Evolutionary conservation across 1,140 invertebrate species (phyloP), one percentile per base, ranked within the genome.

Genomic region (Gonatopus flavifemur): DNA sequence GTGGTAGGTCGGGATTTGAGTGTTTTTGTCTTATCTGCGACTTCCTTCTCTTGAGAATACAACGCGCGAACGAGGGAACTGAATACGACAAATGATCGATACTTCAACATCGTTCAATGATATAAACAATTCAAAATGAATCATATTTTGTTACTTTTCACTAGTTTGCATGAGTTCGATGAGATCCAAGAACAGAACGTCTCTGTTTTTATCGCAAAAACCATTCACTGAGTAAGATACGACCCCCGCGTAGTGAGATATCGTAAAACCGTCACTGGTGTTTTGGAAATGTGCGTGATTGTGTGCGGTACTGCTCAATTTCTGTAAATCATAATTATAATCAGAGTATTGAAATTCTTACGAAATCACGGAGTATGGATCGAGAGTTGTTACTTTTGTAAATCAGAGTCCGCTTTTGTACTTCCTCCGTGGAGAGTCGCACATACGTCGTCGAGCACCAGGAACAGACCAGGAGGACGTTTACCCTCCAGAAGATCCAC

Each of bases 151-250:
- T 80, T 69, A 88, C 86, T 83, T 86, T n/a, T 70, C 69, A 67
- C 87, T 89, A 1, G 77, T 80, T 59, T 88, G 85, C 87, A 90
- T 89, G 4, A 90, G 70, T 59, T 85, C 82, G 57, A 90, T 83
- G 16, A 90, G 79, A 69, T 90, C 88, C 20, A 77, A 72, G 66
- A 88, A 88, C 7, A 91, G 76, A 20, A 89, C 84, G 64, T 91
- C 88, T 41, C 87, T 79, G 70, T 91, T 91, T 60, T 86, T 82
- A 58, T 90, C 88, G 72, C 87, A 88, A 67, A 91, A 91, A n/a
- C 84, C 85, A 19, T 86, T 82, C 19, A 86, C 81, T 49, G 84
- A 80, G 66, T 90, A 90, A 13, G 77, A 78, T 4, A 90, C 88
- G 55, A 84, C 82, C 6, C 89, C 89, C 15, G 89, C 88, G 69